These are phyloP conservation scores for human DNA, from an alignment of 2,113 vertebrate genomes.

Conservation along the genomic window DNA sequence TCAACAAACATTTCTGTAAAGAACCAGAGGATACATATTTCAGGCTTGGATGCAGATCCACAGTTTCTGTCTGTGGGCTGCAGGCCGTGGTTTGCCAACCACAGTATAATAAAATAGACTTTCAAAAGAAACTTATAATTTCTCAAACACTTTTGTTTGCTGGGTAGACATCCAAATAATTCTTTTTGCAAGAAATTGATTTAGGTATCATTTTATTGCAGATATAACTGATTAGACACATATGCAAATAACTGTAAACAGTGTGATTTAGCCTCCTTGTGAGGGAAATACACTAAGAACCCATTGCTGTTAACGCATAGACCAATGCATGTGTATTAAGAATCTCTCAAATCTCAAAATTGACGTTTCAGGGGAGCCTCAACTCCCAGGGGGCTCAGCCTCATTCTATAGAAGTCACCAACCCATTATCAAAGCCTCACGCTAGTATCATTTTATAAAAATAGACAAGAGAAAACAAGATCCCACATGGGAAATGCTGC, in stretches of 20 bases:
- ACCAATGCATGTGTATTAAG: background rate
- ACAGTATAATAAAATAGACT: background rate
- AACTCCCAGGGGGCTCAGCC: rapidly evolving
- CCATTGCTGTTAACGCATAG: background rate
- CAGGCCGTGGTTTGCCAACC: background rate
- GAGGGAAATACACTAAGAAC: background rate
- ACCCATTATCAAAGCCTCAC: background rate
- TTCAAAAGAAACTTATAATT: background rate
- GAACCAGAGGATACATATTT: background rate
- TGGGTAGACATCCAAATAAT: background rate
- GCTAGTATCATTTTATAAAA: background rate
- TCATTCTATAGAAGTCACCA: background rate
- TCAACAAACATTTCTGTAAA: background rate
- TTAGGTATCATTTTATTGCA: background rate
- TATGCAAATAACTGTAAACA: background rate
- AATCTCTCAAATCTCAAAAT: background rate
- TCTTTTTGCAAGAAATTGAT: background rate
- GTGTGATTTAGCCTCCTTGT: background rate
- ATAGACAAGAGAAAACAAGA: background rate
- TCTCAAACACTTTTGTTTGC: constrained; percentile 14
- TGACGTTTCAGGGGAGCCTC: too few species aligned
- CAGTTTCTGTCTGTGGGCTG: background rate
- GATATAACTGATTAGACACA: background rate
- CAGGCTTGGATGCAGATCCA: background rate
- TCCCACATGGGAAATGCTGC: background rate